Evolutionary conservation across 2,888 invertebrate genomes (phyloP).

Genomic region (Phoenoteleia sp.): DNA sequence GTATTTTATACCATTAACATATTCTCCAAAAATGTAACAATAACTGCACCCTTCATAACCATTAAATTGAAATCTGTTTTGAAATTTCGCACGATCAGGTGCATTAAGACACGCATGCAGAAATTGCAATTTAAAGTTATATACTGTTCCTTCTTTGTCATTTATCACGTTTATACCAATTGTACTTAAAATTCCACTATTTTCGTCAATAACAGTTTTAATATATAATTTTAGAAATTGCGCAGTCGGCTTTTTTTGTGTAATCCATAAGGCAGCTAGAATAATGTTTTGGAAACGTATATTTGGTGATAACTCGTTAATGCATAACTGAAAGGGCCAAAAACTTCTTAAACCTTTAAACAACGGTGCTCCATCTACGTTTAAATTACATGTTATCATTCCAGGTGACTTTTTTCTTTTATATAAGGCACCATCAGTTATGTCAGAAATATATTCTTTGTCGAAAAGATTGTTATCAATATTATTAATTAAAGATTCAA

Average conservation of each 20-base stretch:
- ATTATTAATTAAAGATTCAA: constrained; percentile 25
- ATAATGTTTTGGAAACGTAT: constrained; percentile 13
- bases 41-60: constrained; percentile 64
- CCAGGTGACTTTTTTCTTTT: constrained; percentile 34
- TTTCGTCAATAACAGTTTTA: too few species aligned
- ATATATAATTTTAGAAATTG: constrained; percentile 29
- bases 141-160: not conserved
- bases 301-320: constrained; percentile 29
- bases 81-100: constrained; percentile 7
- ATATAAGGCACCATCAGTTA: constrained; percentile 49
- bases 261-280: constrained; percentile 26
- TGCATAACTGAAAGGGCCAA: constrained; percentile 32
- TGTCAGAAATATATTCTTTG: constrained; percentile 10
- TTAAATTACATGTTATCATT: constrained; percentile 65
- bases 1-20: constrained; percentile 1
- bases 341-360: constrained; percentile 11
- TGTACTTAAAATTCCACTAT: not conserved
- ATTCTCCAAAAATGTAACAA: constrained; percentile 61
- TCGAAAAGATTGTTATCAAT: too few species aligned
- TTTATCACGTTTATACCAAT: not conserved
- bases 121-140: not conserved
- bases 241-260: constrained; percentile 3
- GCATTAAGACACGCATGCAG: not conserved
- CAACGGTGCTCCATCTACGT: constrained; percentile 65
- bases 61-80: constrained; percentile 53